Evolutionary conservation across 2,888 invertebrate species (phyloP).

Genomic region (Megastigmus dorsalis): DNA sequence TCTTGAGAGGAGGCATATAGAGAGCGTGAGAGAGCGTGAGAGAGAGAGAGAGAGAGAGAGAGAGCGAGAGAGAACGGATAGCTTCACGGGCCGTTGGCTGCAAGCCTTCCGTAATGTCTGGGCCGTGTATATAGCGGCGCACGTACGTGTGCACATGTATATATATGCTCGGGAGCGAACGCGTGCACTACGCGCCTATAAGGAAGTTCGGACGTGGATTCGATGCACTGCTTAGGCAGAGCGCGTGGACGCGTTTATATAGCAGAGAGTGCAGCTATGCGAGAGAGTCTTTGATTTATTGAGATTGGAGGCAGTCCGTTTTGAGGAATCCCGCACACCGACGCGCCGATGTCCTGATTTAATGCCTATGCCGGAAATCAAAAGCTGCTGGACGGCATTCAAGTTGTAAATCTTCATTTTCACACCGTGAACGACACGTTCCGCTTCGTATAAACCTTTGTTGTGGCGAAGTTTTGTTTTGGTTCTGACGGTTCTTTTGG

Average conservation of each 20-base stretch:
- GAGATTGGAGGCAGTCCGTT: neutral
- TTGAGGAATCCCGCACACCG: too few species aligned
- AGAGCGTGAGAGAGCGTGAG: neutral
- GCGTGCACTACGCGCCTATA: neutral
- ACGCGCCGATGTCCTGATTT: too few species aligned
- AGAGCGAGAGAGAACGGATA: conserved; percentile 14
- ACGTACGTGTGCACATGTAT: neutral
- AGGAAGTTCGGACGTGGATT: neutral
- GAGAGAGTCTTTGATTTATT: neutral
- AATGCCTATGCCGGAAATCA: too few species aligned
- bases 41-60: neutral
- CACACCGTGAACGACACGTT: too few species aligned
- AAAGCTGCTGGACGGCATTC: too few species aligned
- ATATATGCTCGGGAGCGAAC: neutral
- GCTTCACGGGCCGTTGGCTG: conserved; percentile 42
- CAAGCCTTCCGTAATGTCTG: conserved; percentile 47
- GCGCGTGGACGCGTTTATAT: too few species aligned
- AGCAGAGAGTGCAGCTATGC: neutral
- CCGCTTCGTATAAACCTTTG: too few species aligned
- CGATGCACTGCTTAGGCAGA: neutral
- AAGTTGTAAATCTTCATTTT: too few species aligned
- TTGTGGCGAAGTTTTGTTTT: too few species aligned
- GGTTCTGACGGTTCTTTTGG: too few species aligned
- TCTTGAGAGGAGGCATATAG: neutral
- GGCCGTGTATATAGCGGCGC: neutral